phyloP scores from a whole-genome alignment of 1,140 invertebrate genomes.

The Macrocentrus cingulum region DNA sequence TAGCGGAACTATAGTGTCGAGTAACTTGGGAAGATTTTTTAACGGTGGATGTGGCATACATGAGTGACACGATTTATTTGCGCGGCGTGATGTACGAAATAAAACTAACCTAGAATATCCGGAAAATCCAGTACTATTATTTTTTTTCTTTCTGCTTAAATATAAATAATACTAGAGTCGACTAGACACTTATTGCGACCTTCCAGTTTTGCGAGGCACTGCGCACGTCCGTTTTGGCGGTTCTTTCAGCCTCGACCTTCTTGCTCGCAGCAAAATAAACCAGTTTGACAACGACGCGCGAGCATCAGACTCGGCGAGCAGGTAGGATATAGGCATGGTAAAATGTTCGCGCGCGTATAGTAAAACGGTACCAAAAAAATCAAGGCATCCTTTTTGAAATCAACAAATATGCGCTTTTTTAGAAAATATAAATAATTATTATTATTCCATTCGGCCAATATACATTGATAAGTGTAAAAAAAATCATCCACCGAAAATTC shows the following conservation, averaged over 20 bases:
- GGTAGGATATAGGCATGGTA: conserved; percentile 11
- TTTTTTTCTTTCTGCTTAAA: background rate
- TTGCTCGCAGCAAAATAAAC: conserved; percentile 38
- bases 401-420: conserved; percentile 16
- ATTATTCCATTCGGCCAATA: background rate
- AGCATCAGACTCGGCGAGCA: conserved; percentile 21
- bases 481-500: no score
- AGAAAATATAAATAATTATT: conserved; percentile 1
- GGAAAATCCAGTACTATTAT: conserved; percentile 36
- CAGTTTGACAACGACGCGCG: conserved; percentile 36
- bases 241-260: conserved; percentile 22
- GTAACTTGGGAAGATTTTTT: conserved; percentile 1
- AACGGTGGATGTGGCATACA: background rate
- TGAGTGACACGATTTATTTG: conserved; percentile 31
- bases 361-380: conserved; percentile 28
- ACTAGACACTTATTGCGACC: conserved; percentile 25
- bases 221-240: background rate
- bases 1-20: background rate
- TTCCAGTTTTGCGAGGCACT: conserved; percentile 35
- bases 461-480: background rate
- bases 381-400: background rate
- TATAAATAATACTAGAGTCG: conserved; percentile 2
- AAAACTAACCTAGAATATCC: conserved; percentile 12
- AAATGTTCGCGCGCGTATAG: conserved; percentile 1
- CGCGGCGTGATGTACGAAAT: background rate